Conservation (phyloP, 2,888 invertebrate species). For the Diaprepes abbreviatus region DNA sequence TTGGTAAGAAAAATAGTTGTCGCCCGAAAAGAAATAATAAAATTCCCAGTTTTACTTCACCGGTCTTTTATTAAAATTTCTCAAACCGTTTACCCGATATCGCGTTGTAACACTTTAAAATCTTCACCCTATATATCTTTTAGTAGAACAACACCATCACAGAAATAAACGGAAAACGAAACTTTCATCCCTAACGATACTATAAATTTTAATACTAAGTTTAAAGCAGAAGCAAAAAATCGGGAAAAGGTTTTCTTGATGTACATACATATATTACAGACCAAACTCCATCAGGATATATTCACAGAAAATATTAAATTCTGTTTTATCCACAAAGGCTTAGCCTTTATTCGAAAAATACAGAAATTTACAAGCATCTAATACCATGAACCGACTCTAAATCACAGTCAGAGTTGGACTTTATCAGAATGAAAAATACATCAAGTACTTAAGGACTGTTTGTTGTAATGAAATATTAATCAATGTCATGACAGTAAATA, state of each 20-base stretch:
- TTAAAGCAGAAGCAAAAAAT: no score
- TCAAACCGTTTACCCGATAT: no score
- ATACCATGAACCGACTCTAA: slow-evolving; percentile 24
- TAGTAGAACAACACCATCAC: no score
- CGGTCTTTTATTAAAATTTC: no score
- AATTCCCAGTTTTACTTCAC: no score
- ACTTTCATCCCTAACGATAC: no score
- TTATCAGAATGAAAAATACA: slow-evolving; percentile 38
- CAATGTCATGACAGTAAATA: slow-evolving; percentile 11
- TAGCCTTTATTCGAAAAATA: slow-evolving; percentile 15
- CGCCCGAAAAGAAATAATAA: no score
- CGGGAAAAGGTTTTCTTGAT: background rate
- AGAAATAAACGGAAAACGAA: no score
- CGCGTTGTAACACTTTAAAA: no score
- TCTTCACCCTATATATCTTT: no score
- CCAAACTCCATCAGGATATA: background rate
- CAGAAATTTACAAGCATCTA: slow-evolving; percentile 27
- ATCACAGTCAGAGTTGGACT: slow-evolving; percentile 36
- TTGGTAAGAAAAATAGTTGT: no score
- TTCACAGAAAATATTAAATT: slow-evolving; percentile 11
- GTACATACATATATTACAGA: background rate
- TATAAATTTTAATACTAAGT: no score
- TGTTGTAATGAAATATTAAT: slow-evolving; percentile 40
- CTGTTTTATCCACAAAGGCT: slow-evolving; percentile 1
- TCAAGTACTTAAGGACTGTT: slow-evolving; percentile 32